A percentile compares a stretch with the other conserved stretches of the same genome.
phyloP scores from a whole-genome alignment of 2,888 invertebrate species.

The Xestia xanthographa region DNA sequence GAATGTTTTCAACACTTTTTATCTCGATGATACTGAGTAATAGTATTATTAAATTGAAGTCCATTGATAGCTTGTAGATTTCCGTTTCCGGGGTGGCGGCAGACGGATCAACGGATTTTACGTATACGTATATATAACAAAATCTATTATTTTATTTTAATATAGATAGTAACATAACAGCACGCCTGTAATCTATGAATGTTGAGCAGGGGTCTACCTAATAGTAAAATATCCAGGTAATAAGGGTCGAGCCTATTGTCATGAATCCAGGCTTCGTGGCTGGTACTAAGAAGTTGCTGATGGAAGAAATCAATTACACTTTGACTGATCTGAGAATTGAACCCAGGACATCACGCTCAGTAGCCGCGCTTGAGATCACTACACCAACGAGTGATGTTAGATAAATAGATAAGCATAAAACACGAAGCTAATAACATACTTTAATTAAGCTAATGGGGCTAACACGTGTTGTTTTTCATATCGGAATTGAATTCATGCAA shows the following conservation, averaged over 20 bases:
- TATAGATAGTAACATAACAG: background rate
- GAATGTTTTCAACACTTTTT: conserved; percentile 25
- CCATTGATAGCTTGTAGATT: conserved; percentile 17
- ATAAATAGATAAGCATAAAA: too few species aligned
- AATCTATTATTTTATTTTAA: background rate
- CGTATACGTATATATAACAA: background rate
- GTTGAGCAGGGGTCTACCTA: background rate
- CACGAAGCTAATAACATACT: too few species aligned
- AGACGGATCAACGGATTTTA: too few species aligned
- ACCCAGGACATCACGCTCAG: too few species aligned
- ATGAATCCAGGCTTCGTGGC: background rate
- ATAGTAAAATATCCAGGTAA: background rate
- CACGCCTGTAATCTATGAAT: background rate
- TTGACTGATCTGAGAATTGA: background rate
- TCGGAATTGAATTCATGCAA: too few species aligned
- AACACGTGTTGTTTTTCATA: too few species aligned
- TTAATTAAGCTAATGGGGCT: too few species aligned
- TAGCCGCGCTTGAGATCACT: too few species aligned
- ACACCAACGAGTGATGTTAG: too few species aligned
- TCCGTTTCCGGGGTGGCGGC: conserved; percentile 16
- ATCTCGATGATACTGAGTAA: conserved; percentile 27
- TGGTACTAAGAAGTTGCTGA: background rate
- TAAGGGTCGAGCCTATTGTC: background rate
- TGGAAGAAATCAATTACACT: background rate
- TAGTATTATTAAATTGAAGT: conserved; percentile 43